These are phyloP conservation scores for Mesopsocus fuscifrons DNA, from an alignment of 2,888 invertebrate genomes.

Conservation along the genomic window DNA sequence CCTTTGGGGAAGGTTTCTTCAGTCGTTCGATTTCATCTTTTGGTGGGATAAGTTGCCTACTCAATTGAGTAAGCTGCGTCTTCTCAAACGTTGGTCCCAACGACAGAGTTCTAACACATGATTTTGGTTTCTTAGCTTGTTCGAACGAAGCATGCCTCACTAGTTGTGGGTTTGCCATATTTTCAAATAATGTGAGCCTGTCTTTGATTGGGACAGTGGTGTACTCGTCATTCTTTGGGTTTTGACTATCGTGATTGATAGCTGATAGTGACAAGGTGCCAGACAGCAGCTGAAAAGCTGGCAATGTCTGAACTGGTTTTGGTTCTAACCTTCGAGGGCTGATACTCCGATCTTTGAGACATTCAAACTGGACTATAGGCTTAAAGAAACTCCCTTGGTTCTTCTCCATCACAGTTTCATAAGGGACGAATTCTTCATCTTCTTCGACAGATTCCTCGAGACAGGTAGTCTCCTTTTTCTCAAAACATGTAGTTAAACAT, in stretches of 20 bases:
- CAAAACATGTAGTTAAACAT: constrained; percentile 12
- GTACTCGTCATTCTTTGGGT: not conserved
- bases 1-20: too few relatives aligned
- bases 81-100: not conserved
- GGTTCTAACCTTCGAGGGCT: constrained; percentile 15
- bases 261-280: not conserved
- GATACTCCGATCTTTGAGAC: constrained; percentile 15
- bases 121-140: not conserved
- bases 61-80: too few relatives aligned
- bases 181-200: not conserved
- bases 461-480: constrained; percentile 10
- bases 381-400: not conserved
- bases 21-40: too few relatives aligned
- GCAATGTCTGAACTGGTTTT: constrained; percentile 14
- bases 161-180: not conserved
- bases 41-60: too few relatives aligned
- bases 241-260: not conserved
- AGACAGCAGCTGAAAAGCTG: constrained; percentile 15
- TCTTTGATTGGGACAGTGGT: not conserved
- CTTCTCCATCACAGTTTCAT: not conserved
- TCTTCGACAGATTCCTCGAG: constrained; percentile 11
- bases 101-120: not conserved
- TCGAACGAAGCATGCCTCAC: not conserved
- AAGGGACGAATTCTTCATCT: not conserved
- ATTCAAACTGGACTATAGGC: constrained; percentile 15